Evolutionary conservation across 2,113 vertebrate species (phyloP).

Genomic region (Mastomys natalensis): DNA sequence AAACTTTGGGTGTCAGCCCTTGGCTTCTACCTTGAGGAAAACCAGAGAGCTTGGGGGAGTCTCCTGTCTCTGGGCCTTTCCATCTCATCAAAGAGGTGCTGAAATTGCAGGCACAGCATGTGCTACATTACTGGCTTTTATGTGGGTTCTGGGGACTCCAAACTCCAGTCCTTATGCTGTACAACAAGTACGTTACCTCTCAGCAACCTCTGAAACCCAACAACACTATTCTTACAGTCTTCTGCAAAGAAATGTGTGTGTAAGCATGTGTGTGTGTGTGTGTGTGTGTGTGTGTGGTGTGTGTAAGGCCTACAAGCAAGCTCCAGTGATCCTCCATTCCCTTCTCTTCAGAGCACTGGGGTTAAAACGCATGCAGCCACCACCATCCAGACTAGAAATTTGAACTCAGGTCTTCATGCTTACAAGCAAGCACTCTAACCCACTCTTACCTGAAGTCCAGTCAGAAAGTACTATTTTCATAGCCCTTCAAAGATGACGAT

Average conservation of each 20-base stretch:
- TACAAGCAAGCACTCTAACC: background rate
- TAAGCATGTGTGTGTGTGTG: background rate
- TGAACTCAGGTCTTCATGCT: background rate
- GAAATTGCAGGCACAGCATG: background rate
- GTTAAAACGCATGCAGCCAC: background rate
- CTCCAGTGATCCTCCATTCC: background rate
- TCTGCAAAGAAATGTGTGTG: background rate
- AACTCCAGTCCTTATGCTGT: background rate
- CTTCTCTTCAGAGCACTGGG: background rate
- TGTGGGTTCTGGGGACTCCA: background rate
- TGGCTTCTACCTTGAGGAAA: background rate
- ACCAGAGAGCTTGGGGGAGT: background rate
- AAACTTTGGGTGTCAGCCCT: background rate
- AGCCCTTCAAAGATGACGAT: constrained; percentile 6
- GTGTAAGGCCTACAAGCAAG: background rate
- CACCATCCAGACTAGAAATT: background rate
- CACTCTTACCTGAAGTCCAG: background rate
- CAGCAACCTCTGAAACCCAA: background rate
- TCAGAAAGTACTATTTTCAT: background rate
- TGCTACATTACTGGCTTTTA: background rate
- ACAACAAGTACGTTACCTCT: background rate
- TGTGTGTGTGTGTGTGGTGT: background rate
- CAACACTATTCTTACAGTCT: background rate
- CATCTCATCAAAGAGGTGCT: background rate
- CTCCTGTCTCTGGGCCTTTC: background rate